Percentiles rank a stretch among this genome's conserved stretches.
Conservation (phyloP, 1,140 invertebrate species). For the Dendroctonus valens region DNA sequence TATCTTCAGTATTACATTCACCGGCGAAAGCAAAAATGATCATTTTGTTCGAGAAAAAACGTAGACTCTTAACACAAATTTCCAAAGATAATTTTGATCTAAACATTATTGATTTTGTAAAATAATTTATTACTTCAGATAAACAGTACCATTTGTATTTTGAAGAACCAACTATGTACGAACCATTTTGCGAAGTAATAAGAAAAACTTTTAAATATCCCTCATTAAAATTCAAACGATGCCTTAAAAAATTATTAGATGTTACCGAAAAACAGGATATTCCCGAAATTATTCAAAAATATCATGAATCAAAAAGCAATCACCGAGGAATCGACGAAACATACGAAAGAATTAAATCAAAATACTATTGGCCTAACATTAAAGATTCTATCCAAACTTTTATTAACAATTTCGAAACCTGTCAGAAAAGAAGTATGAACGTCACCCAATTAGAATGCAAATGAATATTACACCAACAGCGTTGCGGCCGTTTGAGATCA, state of each 20-base stretch:
- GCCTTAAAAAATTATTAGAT: slow-evolving; percentile 2
- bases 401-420: slow-evolving; percentile 29
- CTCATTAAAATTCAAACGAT: slow-evolving; percentile 8
- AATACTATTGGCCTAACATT: slow-evolving; percentile 19
- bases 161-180: slow-evolving; percentile 11
- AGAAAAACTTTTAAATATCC: slow-evolving; percentile 2
- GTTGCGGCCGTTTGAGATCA: slow-evolving; percentile 20
- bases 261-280: slow-evolving; percentile 15
- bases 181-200: slow-evolving; percentile 3
- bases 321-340: no score
- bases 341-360: no score
- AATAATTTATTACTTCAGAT: slow-evolving; percentile 3
- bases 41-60: slow-evolving; percentile 22
- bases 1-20: slow-evolving; percentile 11
- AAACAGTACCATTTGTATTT: slow-evolving; percentile 11
- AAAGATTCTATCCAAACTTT: slow-evolving; percentile 18
- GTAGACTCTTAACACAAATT: slow-evolving; percentile 1
- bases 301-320: no score
- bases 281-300: slow-evolving; percentile 17
- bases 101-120: slow-evolving; percentile 13
- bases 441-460: slow-evolving; percentile 22
- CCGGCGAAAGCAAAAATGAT: slow-evolving; percentile 15
- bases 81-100: neutral
- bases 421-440: slow-evolving; percentile 15
- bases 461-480: slow-evolving; percentile 21